Conservation (phyloP, 2,113 vertebrate genomes). For the Kryptolebias marmoratus region DNA sequence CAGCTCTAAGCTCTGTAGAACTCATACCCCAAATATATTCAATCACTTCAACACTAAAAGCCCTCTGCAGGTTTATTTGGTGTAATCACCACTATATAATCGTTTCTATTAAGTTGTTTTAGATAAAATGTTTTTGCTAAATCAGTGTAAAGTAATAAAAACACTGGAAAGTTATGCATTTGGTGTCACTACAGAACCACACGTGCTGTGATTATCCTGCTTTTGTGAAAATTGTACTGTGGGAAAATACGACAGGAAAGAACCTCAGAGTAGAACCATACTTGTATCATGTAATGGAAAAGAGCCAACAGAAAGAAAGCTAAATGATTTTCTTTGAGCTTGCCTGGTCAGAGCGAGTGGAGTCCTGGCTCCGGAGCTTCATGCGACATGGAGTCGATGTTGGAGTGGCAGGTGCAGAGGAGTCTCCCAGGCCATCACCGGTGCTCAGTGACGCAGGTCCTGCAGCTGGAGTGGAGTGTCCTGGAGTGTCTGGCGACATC, state of each 20-base stretch:
- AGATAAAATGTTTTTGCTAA: no score
- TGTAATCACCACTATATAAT: no score
- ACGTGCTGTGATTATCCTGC: neutral
- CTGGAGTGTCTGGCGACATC: slow-evolving; percentile 28
- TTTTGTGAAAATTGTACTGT: no score
- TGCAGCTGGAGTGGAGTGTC: slow-evolving; percentile 9
- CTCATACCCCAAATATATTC: no score
- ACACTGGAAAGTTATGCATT: no score
- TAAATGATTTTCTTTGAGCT: neutral
- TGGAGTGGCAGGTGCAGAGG: slow-evolving; percentile 61
- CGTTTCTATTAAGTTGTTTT: no score
- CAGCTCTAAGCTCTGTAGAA: no score
- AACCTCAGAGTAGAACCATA: neutral
- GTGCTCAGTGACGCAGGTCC: slow-evolving; percentile 3
- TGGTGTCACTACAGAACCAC: no score
- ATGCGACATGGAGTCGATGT: slow-evolving; percentile 87
- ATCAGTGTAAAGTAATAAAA: no score
- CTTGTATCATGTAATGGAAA: neutral
- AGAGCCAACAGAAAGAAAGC: neutral
- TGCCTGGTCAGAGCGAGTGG: slow-evolving; percentile 84
- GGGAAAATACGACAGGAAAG: no score
- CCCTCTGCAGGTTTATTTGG: no score
- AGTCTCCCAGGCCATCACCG: slow-evolving; percentile 74
- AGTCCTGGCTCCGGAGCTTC: slow-evolving; percentile 91
- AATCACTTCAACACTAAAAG: no score